phyloP scores from a whole-genome alignment of 2,888 invertebrate species.

The Aporophyla lueneburgensis region DNA sequence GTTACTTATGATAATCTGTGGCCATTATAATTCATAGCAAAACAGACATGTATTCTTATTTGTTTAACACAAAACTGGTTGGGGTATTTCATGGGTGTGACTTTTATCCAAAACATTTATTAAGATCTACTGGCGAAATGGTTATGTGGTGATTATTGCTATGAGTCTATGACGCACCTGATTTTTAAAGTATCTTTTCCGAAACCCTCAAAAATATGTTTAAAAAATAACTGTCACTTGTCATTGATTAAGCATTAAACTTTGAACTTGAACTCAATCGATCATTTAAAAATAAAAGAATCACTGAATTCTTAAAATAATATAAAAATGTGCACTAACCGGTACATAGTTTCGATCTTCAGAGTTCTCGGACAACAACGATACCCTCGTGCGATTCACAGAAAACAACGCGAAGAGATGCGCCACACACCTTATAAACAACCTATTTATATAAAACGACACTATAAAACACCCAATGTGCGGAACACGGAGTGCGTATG shows the following conservation, averaged over 20 bases:
- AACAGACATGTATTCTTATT: neutral
- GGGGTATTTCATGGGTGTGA: constrained; percentile 39
- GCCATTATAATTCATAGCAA: constrained; percentile 33
- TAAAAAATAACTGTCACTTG: constrained; percentile 1
- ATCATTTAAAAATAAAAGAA: constrained; percentile 29
- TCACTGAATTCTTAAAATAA: constrained; percentile 51
- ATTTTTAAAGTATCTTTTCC: neutral
- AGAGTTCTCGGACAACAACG: constrained; percentile 53
- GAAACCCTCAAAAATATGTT: neutral
- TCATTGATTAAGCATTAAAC: constrained; percentile 19
- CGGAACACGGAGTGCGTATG: constrained; percentile 52
- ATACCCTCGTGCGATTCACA: constrained; percentile 72
- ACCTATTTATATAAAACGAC: constrained; percentile 81
- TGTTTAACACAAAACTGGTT: constrained; percentile 44
- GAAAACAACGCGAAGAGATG: constrained; percentile 74
- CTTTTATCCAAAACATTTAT: neutral
- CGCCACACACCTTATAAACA: constrained; percentile 81
- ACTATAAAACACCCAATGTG: constrained; percentile 65
- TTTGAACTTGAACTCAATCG: constrained; percentile 41
- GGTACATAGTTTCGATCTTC: constrained; percentile 78
- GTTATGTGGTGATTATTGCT: neutral
- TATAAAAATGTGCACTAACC: constrained; percentile 81
- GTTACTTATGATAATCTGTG: constrained; percentile 9
- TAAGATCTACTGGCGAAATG: neutral
- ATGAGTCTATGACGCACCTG: neutral